Evolutionary conservation across 2,888 invertebrate genomes (phyloP).

Genomic region (Noctua pronuba): DNA sequence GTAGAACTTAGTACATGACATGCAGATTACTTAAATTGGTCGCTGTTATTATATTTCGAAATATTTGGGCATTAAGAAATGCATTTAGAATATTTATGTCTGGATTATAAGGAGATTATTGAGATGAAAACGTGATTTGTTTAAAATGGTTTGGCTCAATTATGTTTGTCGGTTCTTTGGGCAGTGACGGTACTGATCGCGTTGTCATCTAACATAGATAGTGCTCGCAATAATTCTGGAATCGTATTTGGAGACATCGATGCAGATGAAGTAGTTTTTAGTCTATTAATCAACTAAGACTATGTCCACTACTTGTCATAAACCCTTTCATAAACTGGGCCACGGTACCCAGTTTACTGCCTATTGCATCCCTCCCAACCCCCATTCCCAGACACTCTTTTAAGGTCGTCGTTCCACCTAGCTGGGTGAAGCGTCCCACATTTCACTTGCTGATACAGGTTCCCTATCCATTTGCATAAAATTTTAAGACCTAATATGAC

Average conservation of each 20-base stretch:
- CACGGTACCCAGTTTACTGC: not conserved
- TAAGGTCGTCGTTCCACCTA: not conserved
- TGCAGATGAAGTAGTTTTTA: not conserved
- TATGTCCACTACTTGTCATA: not conserved
- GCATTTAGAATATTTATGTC: constrained; percentile 29
- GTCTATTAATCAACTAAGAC: not conserved
- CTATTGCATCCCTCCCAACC: not conserved
- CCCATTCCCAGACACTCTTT: not conserved
- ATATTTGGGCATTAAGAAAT: constrained; percentile 43
- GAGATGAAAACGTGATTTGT: constrained; percentile 31
- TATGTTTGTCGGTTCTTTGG: not conserved
- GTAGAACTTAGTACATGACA: constrained; percentile 44
- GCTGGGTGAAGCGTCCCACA: not conserved
- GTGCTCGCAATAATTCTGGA: not conserved
- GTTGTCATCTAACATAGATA: not conserved
- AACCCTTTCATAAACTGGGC: not conserved
- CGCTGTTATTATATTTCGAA: constrained; percentile 37
- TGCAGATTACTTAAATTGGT: constrained; percentile 51
- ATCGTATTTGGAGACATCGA: not conserved
- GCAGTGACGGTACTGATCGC: not conserved
- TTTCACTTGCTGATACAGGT: not conserved
- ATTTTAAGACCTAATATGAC: too few relatives aligned
- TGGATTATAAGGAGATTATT: constrained; percentile 29
- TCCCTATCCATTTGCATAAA: too few relatives aligned
- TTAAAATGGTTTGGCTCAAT: constrained; percentile 12